phyloP scores from a whole-genome alignment of 2,113 vertebrate genomes.

The Bos indicus region DNA sequence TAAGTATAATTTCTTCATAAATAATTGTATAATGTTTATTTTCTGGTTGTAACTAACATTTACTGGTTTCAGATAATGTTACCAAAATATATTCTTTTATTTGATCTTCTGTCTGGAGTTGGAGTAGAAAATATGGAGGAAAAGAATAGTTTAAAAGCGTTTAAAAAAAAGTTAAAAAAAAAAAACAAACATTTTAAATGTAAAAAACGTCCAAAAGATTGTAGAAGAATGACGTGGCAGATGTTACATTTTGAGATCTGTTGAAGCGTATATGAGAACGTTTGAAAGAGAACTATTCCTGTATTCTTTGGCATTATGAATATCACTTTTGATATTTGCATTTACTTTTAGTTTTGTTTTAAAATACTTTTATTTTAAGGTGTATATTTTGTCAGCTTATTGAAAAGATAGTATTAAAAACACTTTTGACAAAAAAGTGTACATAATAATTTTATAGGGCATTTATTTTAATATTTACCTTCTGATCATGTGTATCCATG shows the following conservation, averaged over 20 bases:
- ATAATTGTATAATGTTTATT: not conserved
- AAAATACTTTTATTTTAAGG: not conserved
- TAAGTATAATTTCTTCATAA: constrained; percentile 26
- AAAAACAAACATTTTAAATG: not conserved
- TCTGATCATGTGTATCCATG: not conserved
- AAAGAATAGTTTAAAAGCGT: not conserved
- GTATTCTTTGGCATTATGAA: not conserved
- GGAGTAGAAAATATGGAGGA: not conserved
- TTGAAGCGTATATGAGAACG: not conserved
- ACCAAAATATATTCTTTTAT: not conserved
- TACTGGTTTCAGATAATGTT: constrained; percentile 38
- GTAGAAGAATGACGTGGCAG: not conserved
- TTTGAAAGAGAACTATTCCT: not conserved
- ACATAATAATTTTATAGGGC: not conserved
- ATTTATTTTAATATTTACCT: constrained; percentile 5
- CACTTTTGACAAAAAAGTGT: not conserved
- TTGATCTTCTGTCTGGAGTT: not conserved
- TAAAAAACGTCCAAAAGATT: not conserved
- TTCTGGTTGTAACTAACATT: not conserved
- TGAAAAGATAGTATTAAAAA: not conserved
- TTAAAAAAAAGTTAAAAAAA: not conserved
- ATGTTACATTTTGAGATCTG: not conserved
- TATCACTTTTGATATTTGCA: not conserved
- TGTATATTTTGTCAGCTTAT: not conserved
- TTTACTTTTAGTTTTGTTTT: constrained; percentile 25